Base-by-base conservation (phyloP, 2,113 vertebrate genomes). In the Vulpes vulpes region DNA sequence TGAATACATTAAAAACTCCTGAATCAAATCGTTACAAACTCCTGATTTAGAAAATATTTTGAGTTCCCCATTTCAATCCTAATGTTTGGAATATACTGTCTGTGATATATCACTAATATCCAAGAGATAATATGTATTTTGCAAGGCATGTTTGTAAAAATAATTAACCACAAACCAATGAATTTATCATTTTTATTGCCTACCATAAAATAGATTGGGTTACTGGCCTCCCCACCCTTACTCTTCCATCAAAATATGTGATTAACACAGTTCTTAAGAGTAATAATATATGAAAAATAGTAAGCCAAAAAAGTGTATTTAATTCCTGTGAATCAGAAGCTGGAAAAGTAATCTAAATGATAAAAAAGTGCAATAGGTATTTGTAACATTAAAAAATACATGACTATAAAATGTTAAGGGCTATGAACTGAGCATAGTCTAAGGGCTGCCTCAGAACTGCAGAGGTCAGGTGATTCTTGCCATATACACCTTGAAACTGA, bases 241-340 rank as follows among this genome's bases (percentile, higher is more conserved):
- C 2, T 71, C 6, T 60, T 94, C 89, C 55, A 96, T 43, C 19
- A 95, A 93, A 89, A 95, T 92, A 83, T 49, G n/a, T 51, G 59
- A 84, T 49, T 89, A 97, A 82, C 4, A 67, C 1, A 80, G n/a
- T 59, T 87, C 65, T 12, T 74, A n/a, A 65, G 32, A 94, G n/a
- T 83, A 10, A 35, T 30, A n/a, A 89, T 25, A 0, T 35, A 57
- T 15, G 88, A 69, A 43, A 73, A 87, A 94, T 8, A 38, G 10
- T 59, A 62, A 90, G 92, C 22, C 53, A 43, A 80, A 78, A 83
- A 83, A 43, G 11, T 83, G 11, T 8, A 32, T 81, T 55, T 74
- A 74, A 94, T 53, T 71, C 25, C 38, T 60, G 76, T 84, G 59
- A 69, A 85, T 65, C 49, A 51, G 83, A 97, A 67, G 73, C 17